Evolutionary conservation across 1,140 invertebrate genomes (phyloP).

Genomic region (Ceratoteleas bidentatus): DNA sequence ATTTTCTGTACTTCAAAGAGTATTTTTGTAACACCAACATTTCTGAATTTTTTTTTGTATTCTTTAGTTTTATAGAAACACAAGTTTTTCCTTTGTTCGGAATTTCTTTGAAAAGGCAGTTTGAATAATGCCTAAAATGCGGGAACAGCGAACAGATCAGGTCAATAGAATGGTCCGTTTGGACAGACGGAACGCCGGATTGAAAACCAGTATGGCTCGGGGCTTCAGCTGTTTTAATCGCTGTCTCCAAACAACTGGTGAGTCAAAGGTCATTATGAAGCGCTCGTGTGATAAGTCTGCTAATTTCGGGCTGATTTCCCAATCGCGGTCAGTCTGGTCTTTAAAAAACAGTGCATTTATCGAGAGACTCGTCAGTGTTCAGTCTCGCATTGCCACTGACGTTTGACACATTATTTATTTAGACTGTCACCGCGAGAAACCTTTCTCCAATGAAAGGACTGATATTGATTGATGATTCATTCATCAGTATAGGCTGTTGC

Average conservation of each 20-base stretch:
- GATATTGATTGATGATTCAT: slow-evolving; percentile 53
- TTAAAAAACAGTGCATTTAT: slow-evolving; percentile 21
- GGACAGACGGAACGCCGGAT: slow-evolving; percentile 65
- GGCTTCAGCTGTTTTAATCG: slow-evolving; percentile 77
- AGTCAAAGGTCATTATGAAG: slow-evolving; percentile 72
- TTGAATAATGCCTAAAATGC: neutral
- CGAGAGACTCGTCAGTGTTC: neutral
- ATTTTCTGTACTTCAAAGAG: too few relatives aligned
- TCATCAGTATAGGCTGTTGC: neutral
- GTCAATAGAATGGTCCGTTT: slow-evolving; percentile 55
- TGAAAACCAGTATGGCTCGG: slow-evolving; percentile 74
- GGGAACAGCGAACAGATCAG: slow-evolving; percentile 29
- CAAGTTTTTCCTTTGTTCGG: too few relatives aligned
- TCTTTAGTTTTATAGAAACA: too few relatives aligned
- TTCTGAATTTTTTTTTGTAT: too few relatives aligned
- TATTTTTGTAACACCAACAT: too few relatives aligned
- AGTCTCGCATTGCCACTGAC: slow-evolving; percentile 16
- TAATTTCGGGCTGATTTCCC: slow-evolving; percentile 17
- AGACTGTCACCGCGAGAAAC: slow-evolving; percentile 21
- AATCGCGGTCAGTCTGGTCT: neutral
- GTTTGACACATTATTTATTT: slow-evolving; percentile 65
- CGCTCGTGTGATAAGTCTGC: slow-evolving; percentile 44
- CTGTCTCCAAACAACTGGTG: slow-evolving; percentile 73
- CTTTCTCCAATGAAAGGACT: slow-evolving; percentile 31
- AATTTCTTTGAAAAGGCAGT: too few relatives aligned